Evolutionary conservation across 2,888 invertebrate species (phyloP), one percentile per base, ranked within the genome.

Genomic region (Plebejus argus): DNA sequence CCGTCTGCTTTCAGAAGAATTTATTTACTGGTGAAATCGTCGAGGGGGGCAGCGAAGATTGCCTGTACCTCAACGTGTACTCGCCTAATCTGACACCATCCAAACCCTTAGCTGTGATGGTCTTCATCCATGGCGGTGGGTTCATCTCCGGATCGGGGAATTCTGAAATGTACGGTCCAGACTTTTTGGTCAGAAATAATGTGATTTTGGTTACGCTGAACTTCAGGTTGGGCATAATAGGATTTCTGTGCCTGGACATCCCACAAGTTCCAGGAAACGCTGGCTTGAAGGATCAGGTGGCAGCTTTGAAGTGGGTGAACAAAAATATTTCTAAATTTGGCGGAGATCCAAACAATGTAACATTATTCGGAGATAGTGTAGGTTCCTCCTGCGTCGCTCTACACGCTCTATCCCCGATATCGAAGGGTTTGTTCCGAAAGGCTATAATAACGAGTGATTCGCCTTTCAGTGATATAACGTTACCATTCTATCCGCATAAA

Each of bases 401-500:
- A 58, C 90, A 89, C 56, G 76, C 88, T 6, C 76, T 89, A 15
- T 90, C 90, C 5, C 89, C 90, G 0, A 86, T 90, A 86, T 85
- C 86, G 0, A 87, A 87, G 82, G 88, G 86, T 0, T 83, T 91
- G 0, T 90, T 90, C 66, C 85, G 85, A 53, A 86, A 84, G 79
- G 89, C 94, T 1, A 97, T 97, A 58, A 93, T 96, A 0, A 96
- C 96, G 84, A 97, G 97, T 83, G 97, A 97, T 0, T 95, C 95
- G 0, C 93, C 95, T 10, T 88, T 82, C 3, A 85, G 87, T 74
- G 87, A 89, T 71, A 89, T 88, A 86, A 80, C 85, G 0, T n/a
- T 82, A 5, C 53, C 86, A 0, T 86, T 85, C 76, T 81, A 84
- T 77, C 84, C 86, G 0, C 79, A 79, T 77, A 82, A 80, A 80